Evolutionary conservation across 2,888 invertebrate species (phyloP), one percentile per base, ranked within the genome.

Genomic region (Drosophila atripex): DNA sequence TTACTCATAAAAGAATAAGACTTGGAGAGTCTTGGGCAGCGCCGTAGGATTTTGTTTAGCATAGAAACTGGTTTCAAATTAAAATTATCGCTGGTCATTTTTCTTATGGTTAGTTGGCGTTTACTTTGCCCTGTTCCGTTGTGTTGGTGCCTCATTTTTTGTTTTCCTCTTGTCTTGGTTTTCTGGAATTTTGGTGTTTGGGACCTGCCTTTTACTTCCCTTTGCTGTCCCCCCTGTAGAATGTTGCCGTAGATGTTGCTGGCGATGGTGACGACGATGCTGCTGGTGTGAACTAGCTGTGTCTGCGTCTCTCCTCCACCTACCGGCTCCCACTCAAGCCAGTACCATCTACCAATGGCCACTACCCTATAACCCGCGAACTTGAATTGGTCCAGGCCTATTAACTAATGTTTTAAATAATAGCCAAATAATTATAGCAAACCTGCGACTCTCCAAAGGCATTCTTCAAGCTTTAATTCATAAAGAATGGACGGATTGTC

Each of bases 51-150:
- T 88, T 88, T 79, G 88, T 83, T 84, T 86, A 88, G 84, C 86
- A 88, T 84, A 80, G 78, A 87, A 89, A 89, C 89, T 78, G 90
- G 89, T 89, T 89, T 89, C 84, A 88, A 90, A 89, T 90, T 89
- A 90, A 90, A 90, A 90, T 89, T 88, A 89, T 90, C 90, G 88
- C 78, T 87, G 89, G 89, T 89, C 88, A 89, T 89, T 89, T 89
- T 83, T 88, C 80, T 83, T 88, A 78, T 85, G 83, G 73, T 76
- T 88, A 86, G 76, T 85, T 88, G 79, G 82, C 86, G 86, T 87
- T 86, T 78, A 82, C 76, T 85, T 86, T 49, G 28, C 50, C 25
- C 11, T 47, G 14, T 28, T 47, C 43, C 21, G 55, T 18, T 35
- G 43, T 61, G 45, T 30, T 59, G 46, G 47, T 60, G 25, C 57